These are phyloP conservation scores for Encarsia formosa DNA, from an alignment of 2,888 invertebrate genomes.

Conservation along the genomic window DNA sequence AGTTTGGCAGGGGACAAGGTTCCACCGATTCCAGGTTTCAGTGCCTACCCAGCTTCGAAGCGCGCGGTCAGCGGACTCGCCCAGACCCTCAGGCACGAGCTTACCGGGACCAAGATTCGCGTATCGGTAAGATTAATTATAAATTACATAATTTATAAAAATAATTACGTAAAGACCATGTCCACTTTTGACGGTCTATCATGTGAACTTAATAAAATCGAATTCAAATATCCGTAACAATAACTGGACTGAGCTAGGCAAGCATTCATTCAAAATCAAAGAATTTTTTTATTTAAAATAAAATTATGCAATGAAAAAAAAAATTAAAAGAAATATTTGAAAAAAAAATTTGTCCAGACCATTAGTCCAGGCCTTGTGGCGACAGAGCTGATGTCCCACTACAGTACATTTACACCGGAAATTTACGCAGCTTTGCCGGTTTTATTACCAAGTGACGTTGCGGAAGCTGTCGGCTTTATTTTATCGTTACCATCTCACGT, in stretches of 20 bases:
- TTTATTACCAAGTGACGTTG: slow-evolving; percentile 59
- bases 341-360: too few species aligned
- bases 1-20: slow-evolving; percentile 55
- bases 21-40: slow-evolving; percentile 51
- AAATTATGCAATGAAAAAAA: too few species aligned
- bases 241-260: too few species aligned
- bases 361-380: slow-evolving; percentile 62
- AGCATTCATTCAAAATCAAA: too few species aligned
- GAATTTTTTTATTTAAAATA: too few species aligned
- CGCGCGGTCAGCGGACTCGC: slow-evolving; percentile 57
- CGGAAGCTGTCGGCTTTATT: slow-evolving; percentile 60
- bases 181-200: too few species aligned
- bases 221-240: too few species aligned
- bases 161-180: too few species aligned
- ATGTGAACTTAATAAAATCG: too few species aligned
- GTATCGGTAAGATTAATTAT: slow-evolving; percentile 30
- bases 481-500: slow-evolving; percentile 61
- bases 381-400: slow-evolving; percentile 53
- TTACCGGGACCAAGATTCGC: slow-evolving; percentile 41
- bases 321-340: too few species aligned
- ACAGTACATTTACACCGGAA: slow-evolving; percentile 37
- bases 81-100: slow-evolving; percentile 57
- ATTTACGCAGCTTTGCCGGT: slow-evolving; percentile 47
- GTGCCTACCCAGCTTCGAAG: slow-evolving; percentile 59
- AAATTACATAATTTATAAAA: too few species aligned